Base-by-base conservation (phyloP, 1,140 invertebrate genomes). In the Lysiphlebus fabarum region DNA sequence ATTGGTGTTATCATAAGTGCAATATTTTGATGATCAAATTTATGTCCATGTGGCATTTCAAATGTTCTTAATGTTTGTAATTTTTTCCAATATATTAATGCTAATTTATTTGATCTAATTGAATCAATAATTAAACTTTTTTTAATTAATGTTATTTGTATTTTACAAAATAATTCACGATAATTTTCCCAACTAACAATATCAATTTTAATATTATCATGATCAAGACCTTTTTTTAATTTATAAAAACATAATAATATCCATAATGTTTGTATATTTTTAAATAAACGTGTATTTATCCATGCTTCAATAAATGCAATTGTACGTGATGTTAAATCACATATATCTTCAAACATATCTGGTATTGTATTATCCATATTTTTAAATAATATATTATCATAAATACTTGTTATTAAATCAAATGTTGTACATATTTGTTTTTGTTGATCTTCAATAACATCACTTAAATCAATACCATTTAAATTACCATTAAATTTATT, bases 1-100 rank as follows among this genome's bases (percentile, higher is more conserved):
- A 83, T 12, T 75, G 88, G 88, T 9, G 88, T 65, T 53, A 85
- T 80, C 64, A 82, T 80, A 59, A 82, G 72, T 56, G 75, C 77
- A 58, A 84, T 81, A n/a, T 72, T 70, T 71, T 84, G 83, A 80
- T 78, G 73, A 57, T 81, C 77, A 59, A 78, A 75, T 49, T 74
- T 70, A 36, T 77, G 68, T 12, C 53, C 49, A n/a, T 65, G 60
- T 2, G 62, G 62, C 10, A 68, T 6, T 40, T 42, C 26, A 38
- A 80, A 68, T 41, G 69, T 54, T 7, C 62, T 67, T 7, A 77
- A 36, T 4, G 56, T 53, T 17, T 66, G 64, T 6, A 77, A 44
- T 40, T 72, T 78, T 17, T 74, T 77, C 76, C 75, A 78, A 50
- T 74, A 78, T 11, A 72, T 61, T 26, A 79, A 64, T 6, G 69